Evolutionary conservation across 2,888 invertebrate genomes (phyloP), one percentile per base, ranked within the genome.

Genomic region (Pristionchus mayeri): DNA sequence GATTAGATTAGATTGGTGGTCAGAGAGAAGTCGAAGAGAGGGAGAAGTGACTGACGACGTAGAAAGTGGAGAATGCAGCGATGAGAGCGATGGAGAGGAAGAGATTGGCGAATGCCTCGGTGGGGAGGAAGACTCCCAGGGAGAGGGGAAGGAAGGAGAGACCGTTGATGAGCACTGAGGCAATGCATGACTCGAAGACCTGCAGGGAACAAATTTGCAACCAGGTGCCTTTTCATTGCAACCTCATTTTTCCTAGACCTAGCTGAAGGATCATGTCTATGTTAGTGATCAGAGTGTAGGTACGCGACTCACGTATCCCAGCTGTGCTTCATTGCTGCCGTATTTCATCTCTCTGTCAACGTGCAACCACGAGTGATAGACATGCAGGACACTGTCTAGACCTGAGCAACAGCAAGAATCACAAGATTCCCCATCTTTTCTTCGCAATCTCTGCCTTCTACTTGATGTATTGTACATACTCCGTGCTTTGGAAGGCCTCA

Each of bases 121-220:
- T 87, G 1, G 88, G 87, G 37, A 85, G 86, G 7, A 40, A 75
- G 30, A 84, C 75, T 13, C 87, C 87, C 2, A 88, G 11, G 0
- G 88, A 54, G 52, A 88, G 87, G 16, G 86, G 87, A 21, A 88
- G n/a, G 2, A 87, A 86, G 2, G 87, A 85, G 48, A 87, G 85
- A 21, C 84, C 13, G 16, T 85, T 85, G 30, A 88, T 83, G 2
- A 87, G 34, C 2, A 89, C 60, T n/a, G 87, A 86, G 18, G 89
- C 88, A 82, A 88, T 84, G 40, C 85, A 87, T 13, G 84, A 82
- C 1, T 86, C 87, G 48, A 89, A 89, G 6, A 88, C 87, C 86
- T 86, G 60, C 21, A 75, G 3, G 44, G 24, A 44, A 21, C n/a
- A n/a, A n/a, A 34, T 34, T 34, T 11, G 16, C 44, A 18, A 48